phyloP scores from a whole-genome alignment of 1,140 invertebrate genomes.

The Notospermus geniculatus region DNA sequence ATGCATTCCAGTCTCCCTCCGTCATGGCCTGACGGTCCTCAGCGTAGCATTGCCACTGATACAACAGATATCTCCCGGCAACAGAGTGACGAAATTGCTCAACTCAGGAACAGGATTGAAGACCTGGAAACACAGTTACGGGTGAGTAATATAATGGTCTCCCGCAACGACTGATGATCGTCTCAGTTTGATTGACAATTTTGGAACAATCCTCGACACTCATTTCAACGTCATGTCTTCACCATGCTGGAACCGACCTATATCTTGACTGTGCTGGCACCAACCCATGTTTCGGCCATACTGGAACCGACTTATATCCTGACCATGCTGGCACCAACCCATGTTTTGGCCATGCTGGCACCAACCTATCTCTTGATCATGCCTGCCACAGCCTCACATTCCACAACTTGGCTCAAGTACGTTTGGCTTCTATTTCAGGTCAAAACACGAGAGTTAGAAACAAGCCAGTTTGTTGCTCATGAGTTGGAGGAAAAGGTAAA shows the following conservation, averaged over 20 bases:
- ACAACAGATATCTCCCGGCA: background rate
- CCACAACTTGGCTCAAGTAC: too few species aligned
- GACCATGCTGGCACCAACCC: too few species aligned
- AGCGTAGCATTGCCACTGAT: slow-evolving; percentile 1
- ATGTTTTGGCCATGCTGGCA: too few species aligned
- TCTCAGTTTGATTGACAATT: background rate
- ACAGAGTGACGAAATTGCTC: slow-evolving; percentile 3
- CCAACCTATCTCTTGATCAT: too few species aligned
- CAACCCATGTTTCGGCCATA: too few species aligned
- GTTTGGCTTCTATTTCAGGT: too few species aligned
- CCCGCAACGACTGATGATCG: background rate
- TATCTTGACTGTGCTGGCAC: too few species aligned
- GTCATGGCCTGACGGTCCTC: slow-evolving; percentile 3
- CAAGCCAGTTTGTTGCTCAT: slow-evolving; percentile 2
- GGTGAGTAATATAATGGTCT: background rate
- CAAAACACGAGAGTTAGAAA: slow-evolving; percentile 6
- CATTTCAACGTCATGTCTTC: background rate
- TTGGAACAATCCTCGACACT: background rate
- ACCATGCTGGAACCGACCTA: too few species aligned
- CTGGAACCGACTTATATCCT: too few species aligned
- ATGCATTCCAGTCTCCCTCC: background rate
- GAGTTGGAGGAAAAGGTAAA: slow-evolving; percentile 6
- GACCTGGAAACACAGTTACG: background rate
- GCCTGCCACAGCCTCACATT: too few species aligned
- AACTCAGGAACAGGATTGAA: background rate